Evolutionary conservation across 2,113 vertebrate genomes (phyloP).

Genomic region (Erythrocercus mccallii): DNA sequence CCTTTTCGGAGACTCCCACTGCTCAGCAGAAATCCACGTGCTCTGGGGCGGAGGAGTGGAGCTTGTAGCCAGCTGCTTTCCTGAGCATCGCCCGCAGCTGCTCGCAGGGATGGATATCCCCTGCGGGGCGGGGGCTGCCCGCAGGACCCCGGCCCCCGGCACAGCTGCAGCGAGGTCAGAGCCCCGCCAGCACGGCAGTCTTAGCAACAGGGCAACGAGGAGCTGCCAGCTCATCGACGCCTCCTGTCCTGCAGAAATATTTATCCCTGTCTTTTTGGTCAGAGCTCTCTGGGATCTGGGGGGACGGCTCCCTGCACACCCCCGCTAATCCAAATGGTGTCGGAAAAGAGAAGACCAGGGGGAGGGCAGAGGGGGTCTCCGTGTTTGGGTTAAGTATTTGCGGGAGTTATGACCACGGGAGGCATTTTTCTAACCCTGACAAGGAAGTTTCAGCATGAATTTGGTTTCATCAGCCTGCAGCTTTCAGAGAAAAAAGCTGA

Average conservation of each 20-base stretch:
- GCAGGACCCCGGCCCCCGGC: background rate
- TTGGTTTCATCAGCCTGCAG: background rate
- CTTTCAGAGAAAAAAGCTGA: background rate
- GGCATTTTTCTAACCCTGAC: background rate
- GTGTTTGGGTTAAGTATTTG: background rate
- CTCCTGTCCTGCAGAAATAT: background rate
- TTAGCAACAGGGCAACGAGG: background rate
- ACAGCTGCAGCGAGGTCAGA: background rate
- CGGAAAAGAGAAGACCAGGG: rapidly evolving
- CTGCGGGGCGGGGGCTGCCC: background rate
- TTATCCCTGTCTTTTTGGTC: rapidly evolving
- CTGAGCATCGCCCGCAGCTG: background rate
- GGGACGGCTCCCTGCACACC: background rate
- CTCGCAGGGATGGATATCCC: background rate
- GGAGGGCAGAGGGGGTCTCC: background rate
- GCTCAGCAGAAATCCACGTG: background rate
- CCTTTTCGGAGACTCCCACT: background rate
- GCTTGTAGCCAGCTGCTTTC: background rate
- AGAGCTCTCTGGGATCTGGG: rapidly evolving
- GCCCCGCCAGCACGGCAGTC: background rate
- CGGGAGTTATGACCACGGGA: background rate
- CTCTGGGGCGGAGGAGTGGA: background rate
- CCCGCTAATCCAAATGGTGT: background rate
- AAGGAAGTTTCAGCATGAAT: background rate
- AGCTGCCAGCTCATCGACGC: background rate